Evolutionary conservation across 35 echinoderm and acorn worm species (phyloP), one percentile per base, ranked within the genome.

Genomic region (Lytechinus pictus): DNA sequence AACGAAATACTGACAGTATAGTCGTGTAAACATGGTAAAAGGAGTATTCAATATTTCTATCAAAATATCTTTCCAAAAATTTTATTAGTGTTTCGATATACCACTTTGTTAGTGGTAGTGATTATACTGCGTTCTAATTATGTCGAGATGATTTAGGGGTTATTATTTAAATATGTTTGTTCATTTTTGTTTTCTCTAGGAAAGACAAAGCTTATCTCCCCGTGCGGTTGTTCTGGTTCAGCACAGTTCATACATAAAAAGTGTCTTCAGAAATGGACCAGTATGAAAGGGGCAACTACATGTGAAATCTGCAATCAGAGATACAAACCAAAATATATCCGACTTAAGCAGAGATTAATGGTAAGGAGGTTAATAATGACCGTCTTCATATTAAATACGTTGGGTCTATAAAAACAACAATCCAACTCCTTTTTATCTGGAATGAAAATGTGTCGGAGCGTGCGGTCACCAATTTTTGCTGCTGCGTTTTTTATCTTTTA

Each of bases 301-400:
- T 95, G 95, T 33, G 95, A 95, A 61, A 95, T 95, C 89, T 95
- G 95, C 87, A 89, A 95, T 28, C 86, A 95, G 57, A 28, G 27
- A 9, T 95, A 95, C 87, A 90, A 95, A 52, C 86, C 86, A 54
- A 95, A 90, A 54, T 95, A 95, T 27, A 53, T 95, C 52, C 56
- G 89, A 33, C 58, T 95, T 27, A 86, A 54, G 16, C 95, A 90
- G 6, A 93, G 28, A 57, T 57, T 93, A 57, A 24, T 93, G 92
- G 92, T 93, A 57, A 93, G 92, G 11, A 54, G 52, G 56, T 44
- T 44, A 44, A 44, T 44, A 44, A 44, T 44, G 33, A 44, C 33
- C 33, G 2, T 44, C 33, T 44, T 44, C 33, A 44, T 44, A 44
- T 44, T 44, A n/a, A n/a, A n/a, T n/a, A 44, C 33, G 33, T 44